Conservation (phyloP, 23 tunicate species). For the Corella eumyota region DNA sequence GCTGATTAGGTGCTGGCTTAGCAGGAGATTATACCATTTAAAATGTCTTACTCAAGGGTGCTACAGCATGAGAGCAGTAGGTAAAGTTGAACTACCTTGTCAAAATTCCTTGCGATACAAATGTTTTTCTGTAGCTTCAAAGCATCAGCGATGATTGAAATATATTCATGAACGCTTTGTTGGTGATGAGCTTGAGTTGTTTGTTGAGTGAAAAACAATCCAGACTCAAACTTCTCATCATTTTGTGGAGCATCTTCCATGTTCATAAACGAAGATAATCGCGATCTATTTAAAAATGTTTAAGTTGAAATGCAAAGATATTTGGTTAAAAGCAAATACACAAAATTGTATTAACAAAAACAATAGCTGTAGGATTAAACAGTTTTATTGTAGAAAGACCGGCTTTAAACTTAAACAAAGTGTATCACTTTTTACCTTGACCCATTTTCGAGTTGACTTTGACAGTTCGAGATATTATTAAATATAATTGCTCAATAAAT, state of each 20-base stretch:
- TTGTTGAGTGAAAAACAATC: slow-evolving; percentile 3
- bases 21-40: too few relatives aligned
- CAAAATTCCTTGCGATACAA: slow-evolving; percentile 75
- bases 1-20: too few relatives aligned
- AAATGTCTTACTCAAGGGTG: too few relatives aligned
- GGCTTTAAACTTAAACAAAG: too few relatives aligned
- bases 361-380: too few relatives aligned
- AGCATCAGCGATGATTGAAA: slow-evolving; percentile 67
- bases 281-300: slow-evolving; percentile 17
- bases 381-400: too few relatives aligned
- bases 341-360: background rate
- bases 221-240: slow-evolving; percentile 7
- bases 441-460: too few relatives aligned
- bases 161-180: slow-evolving; percentile 45
- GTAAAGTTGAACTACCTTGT: too few relatives aligned
- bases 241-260: background rate
- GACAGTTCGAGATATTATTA: too few relatives aligned
- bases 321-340: background rate
- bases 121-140: slow-evolving; percentile 77
- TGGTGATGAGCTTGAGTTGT: background rate
- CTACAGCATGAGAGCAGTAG: too few relatives aligned
- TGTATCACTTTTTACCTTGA: too few relatives aligned
- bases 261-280: slow-evolving; percentile 14
- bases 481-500: too few relatives aligned
- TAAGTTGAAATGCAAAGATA: background rate